phyloP scores from a whole-genome alignment of 2,113 vertebrate species.

The Bostrychus sinensis region DNA sequence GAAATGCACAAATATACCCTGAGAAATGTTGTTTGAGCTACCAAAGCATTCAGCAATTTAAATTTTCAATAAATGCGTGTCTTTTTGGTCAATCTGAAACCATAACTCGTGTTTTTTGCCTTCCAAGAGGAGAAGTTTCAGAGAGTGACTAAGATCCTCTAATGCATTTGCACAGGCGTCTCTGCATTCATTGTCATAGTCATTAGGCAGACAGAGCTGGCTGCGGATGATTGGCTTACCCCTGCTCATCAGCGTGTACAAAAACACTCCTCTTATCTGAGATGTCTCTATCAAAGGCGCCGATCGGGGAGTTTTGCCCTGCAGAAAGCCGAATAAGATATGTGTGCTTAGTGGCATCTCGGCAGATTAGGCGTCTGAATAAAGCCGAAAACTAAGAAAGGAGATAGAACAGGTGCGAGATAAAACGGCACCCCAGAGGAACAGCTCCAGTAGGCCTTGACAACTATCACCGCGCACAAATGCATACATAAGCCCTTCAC shows the following conservation, averaged over 20 bases:
- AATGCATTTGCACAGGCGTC: slow-evolving; percentile 14
- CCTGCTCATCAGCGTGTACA: slow-evolving; percentile 39
- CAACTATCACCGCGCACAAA: slow-evolving; percentile 8
- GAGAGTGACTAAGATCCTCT: slow-evolving; percentile 1
- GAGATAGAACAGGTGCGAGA: slow-evolving; percentile 60
- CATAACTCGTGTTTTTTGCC: no score
- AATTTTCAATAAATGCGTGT: no score
- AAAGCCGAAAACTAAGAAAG: slow-evolving; percentile 50
- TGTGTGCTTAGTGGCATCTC: slow-evolving; percentile 62
- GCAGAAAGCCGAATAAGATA: slow-evolving; percentile 72
- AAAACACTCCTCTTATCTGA: slow-evolving; percentile 58
- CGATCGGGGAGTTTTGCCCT: slow-evolving; percentile 53
- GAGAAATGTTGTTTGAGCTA: no score
- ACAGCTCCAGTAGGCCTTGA: slow-evolving; percentile 38
- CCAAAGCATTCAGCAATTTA: slow-evolving; percentile 22
- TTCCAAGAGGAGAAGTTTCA: background rate
- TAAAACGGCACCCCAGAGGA: slow-evolving; percentile 58
- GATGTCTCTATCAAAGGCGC: slow-evolving; percentile 64
- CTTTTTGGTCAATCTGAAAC: no score
- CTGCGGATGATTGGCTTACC: slow-evolving; percentile 34
- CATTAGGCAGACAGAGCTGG: slow-evolving; percentile 31
- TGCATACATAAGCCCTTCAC: slow-evolving; percentile 6
- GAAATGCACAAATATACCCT: no score
- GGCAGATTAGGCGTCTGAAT: slow-evolving; percentile 65
- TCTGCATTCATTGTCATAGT: slow-evolving; percentile 15